A percentile compares a stretch with the other conserved stretches of the same genome.
phyloP scores from a whole-genome alignment of 2,113 vertebrate species.

The Pao palembangensis region DNA sequence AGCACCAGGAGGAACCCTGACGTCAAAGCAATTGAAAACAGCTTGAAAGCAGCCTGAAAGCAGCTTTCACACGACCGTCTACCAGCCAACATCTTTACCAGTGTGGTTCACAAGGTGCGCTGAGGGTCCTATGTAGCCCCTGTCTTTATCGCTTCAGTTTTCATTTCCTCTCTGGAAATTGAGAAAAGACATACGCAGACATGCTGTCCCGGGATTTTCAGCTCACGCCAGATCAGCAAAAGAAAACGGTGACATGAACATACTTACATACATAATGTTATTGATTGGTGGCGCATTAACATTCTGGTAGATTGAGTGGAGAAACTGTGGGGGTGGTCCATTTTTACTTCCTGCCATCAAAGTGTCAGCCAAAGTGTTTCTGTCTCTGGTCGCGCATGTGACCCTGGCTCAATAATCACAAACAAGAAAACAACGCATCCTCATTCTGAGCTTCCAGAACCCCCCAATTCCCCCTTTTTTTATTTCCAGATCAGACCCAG shows the following conservation, averaged over 20 bases:
- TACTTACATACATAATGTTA: conserved; percentile 24
- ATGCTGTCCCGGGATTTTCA: conserved; percentile 24
- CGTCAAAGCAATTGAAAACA: conserved; percentile 51
- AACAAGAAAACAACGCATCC: conserved; percentile 5
- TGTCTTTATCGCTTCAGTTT: conserved; percentile 40
- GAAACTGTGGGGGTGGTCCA: conserved; percentile 34
- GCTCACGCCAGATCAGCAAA: conserved; percentile 54
- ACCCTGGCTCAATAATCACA: background rate
- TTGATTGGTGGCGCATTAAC: conserved; percentile 53
- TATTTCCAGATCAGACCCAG: too few species aligned
- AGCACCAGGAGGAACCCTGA: conserved; percentile 29
- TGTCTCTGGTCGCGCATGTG: background rate
- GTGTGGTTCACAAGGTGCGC: conserved; percentile 32
- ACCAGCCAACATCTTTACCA: conserved; percentile 47
- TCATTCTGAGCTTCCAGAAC: background rate
- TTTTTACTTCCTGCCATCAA: conserved; percentile 28
- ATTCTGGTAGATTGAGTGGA: conserved; percentile 55
- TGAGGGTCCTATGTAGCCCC: conserved; percentile 20
- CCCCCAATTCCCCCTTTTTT: background rate
- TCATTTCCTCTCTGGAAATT: background rate
- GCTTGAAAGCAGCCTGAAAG: conserved; percentile 36
- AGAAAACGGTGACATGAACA: conserved; percentile 52
- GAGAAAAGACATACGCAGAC: background rate
- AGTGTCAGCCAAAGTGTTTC: conserved; percentile 48
- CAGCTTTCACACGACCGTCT: conserved; percentile 7